Percentiles rank a stretch among this genome's conserved stretches.
These are phyloP conservation scores for Sycophila sp. DNA, from an alignment of 1,140 invertebrate genomes.

Conservation along the genomic window DNA sequence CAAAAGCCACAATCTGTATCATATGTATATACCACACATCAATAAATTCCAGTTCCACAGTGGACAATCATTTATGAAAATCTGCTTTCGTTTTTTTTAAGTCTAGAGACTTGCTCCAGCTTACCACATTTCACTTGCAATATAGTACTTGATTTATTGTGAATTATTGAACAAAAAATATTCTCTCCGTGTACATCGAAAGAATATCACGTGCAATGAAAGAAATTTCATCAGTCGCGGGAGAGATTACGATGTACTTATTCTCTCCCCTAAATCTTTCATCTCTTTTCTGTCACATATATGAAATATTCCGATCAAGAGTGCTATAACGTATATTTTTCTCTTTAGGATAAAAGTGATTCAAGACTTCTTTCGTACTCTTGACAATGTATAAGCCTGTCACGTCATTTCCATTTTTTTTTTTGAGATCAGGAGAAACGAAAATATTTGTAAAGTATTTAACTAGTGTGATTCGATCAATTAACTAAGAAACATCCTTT, in stretches of 20 bases:
- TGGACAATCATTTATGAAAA: not conserved
- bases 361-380: not conserved
- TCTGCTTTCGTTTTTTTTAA: not conserved
- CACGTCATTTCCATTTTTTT: not conserved
- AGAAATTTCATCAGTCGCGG: not conserved
- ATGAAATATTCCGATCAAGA: not conserved
- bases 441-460: conserved; percentile 28
- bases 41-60: no score
- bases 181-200: conserved; percentile 23
- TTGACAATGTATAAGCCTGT: not conserved
- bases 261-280: not conserved
- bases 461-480: no score
- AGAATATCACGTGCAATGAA: no score
- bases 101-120: no score
- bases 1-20: no score
- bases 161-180: not conserved
- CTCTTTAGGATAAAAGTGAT: no score
- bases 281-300: not conserved
- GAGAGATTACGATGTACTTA: conserved; percentile 10
- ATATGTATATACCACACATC: conserved; percentile 12
- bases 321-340: not conserved
- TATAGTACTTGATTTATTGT: no score
- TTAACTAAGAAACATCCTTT: not conserved
- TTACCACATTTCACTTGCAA: no score
- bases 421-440: conserved; percentile 19